phyloP scores from a whole-genome alignment of 2,888 invertebrate species.

The Apodemia hepburni region DNA sequence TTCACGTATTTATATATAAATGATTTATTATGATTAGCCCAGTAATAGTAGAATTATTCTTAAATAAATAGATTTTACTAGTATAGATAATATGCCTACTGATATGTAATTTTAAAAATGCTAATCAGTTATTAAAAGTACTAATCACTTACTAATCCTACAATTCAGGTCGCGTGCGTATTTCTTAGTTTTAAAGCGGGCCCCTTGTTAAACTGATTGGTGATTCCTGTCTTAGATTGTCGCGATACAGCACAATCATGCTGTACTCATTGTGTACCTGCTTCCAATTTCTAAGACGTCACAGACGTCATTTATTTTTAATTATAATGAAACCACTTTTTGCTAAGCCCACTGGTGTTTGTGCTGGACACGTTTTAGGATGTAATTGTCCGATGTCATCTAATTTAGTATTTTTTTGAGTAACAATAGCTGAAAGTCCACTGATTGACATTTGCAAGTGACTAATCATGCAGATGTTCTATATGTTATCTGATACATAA shows the following conservation, averaged over 20 bases:
- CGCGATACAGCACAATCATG: slow-evolving; percentile 67
- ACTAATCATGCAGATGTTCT: slow-evolving; percentile 60
- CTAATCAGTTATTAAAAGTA: too few relatives aligned
- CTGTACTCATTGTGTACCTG: slow-evolving; percentile 60
- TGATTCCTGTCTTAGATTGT: slow-evolving; percentile 67
- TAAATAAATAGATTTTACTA: too few relatives aligned
- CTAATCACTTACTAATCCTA: too few relatives aligned
- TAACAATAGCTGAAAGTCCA: slow-evolving; percentile 41
- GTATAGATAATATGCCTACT: too few relatives aligned
- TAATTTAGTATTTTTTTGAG: slow-evolving; percentile 43
- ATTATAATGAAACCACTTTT: slow-evolving; percentile 62
- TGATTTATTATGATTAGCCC: too few relatives aligned
- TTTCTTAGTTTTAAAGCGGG: not conserved
- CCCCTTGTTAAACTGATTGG: not conserved
- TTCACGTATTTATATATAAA: too few relatives aligned
- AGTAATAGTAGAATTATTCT: too few relatives aligned
- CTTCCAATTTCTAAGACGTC: slow-evolving; percentile 60
- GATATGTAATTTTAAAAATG: too few relatives aligned
- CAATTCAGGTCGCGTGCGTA: not conserved
- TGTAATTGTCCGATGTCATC: slow-evolving; percentile 47
- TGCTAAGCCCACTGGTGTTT: slow-evolving; percentile 38
- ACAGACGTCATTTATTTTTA: slow-evolving; percentile 62
- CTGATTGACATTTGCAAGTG: slow-evolving; percentile 61
- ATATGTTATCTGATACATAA: slow-evolving; percentile 62
- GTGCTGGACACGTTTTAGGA: slow-evolving; percentile 38